Evolutionary conservation across 2,113 vertebrate species (phyloP).

Genomic region (Proteles cristata): DNA sequence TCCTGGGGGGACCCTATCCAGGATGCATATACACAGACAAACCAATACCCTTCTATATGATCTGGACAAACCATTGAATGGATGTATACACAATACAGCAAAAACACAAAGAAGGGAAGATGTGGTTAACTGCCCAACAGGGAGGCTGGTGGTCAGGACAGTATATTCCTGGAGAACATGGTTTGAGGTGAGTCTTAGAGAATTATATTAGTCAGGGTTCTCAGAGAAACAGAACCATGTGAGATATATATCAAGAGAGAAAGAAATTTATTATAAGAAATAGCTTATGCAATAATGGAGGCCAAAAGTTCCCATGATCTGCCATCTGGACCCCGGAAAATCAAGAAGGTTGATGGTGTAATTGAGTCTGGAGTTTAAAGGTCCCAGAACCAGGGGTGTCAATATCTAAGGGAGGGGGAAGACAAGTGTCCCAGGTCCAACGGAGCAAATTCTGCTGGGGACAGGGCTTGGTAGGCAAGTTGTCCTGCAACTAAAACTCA

Average conservation of each 20-base stretch:
- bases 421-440: neutral
- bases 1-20: neutral
- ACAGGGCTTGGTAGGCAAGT: neutral
- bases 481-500: neutral
- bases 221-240: neutral
- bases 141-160: too few relatives aligned
- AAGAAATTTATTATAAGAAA: neutral
- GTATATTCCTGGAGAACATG: neutral
- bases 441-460: neutral
- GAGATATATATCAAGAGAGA: neutral
- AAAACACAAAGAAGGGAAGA: neutral
- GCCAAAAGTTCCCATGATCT: too few relatives aligned
- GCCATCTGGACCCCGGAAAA: neutral
- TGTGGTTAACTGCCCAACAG: fast-evolving
- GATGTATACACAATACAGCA: too few relatives aligned
- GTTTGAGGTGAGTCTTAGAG: neutral
- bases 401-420: neutral
- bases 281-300: neutral
- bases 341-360: too few relatives aligned
- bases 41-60: neutral
- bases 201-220: neutral
- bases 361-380: neutral
- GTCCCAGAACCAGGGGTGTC: too few relatives aligned
- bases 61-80: neutral
- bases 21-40: too few relatives aligned